A percentile compares a stretch with the other conserved stretches of the same genome.
Evolutionary conservation across 2,113 vertebrate genomes (phyloP).

Genomic region (Cardinalis cardinalis): DNA sequence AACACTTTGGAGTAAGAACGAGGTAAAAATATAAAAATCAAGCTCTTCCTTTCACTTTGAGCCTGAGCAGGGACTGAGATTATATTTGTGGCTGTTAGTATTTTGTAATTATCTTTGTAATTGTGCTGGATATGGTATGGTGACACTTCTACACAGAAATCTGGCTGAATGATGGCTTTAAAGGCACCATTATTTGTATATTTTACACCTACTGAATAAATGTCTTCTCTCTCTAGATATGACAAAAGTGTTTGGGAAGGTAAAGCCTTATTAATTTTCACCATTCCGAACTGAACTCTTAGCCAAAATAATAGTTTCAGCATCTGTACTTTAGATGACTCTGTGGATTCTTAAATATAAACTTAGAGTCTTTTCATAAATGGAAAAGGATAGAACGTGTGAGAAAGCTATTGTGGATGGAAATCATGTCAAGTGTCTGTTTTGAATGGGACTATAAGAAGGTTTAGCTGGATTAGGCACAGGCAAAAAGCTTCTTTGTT

Average conservation of each 20-base stretch:
- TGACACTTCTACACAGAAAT: background rate
- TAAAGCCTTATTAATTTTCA: background rate
- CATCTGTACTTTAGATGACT: background rate
- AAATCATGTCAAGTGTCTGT: background rate
- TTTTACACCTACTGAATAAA: background rate
- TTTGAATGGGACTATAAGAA: constrained; percentile 6
- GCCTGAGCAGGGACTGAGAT: background rate
- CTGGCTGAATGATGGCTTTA: background rate
- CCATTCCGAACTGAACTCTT: background rate
- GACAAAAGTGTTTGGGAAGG: background rate
- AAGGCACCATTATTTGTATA: background rate
- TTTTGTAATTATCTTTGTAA: background rate
- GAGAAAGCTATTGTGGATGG: background rate
- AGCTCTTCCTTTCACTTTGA: background rate
- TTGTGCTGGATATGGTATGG: background rate
- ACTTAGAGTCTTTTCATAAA: background rate
- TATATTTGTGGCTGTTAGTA: background rate
- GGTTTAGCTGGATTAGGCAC: constrained; percentile 38
- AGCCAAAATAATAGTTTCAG: background rate
- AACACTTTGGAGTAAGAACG: background rate
- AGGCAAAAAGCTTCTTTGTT: constrained; percentile 31
- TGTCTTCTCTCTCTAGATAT: background rate
- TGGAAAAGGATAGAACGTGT: background rate
- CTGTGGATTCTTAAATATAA: background rate
- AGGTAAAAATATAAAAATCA: background rate